Base-by-base conservation (phyloP, 2,113 vertebrate species). In the Lipotes vexillifer region DNA sequence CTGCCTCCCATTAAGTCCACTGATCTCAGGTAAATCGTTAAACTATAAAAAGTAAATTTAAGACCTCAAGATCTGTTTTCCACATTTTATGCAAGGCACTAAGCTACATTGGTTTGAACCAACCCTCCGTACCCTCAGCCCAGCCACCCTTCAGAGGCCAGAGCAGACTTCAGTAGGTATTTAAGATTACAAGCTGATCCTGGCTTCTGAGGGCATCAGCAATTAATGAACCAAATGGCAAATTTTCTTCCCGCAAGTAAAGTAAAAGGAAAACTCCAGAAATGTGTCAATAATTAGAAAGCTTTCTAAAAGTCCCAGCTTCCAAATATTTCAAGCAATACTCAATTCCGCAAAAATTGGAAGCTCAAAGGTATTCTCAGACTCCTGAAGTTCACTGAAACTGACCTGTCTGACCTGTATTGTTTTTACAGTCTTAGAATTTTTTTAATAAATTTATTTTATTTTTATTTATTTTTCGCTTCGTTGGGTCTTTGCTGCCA, bases 21-120 rank as follows among this genome's bases (percentile, higher is more conserved):
- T 17, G 8, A 82, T 71, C 83, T 85, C 80, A 38, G 68, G 83
- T 71, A 88, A 96, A 92, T 90, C 36, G 49, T 88, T 90, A 95
- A 93, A 69, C 75, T 72, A 69, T 52, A 75, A 87, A 96, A 91
- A 84, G 93, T 61, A 52, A 63, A 65, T 27, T 74, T 33, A 72
- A 81, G 71, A 81, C 36, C 68, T 90, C 52, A 27, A 82, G 77
- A n/a, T 94, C 36, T 87, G 63, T 89, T 92, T 94, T 66, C 52
- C 72, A 61, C 5, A 72, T 66, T 96, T 78, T 89, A 82, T 91
- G 66, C 0, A 2, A 65, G 10, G 12, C 66, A 89, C 33, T 85
- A 72, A 27, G 75, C 8, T 84, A n/a, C 21, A 27, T 68, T 55
- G 66, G 15, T 81, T 49, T 86, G 59, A 85, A 86, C 11, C 63